Base-by-base conservation (phyloP, 2,113 vertebrate genomes). In the Ptilorrhoa leucosticta region DNA sequence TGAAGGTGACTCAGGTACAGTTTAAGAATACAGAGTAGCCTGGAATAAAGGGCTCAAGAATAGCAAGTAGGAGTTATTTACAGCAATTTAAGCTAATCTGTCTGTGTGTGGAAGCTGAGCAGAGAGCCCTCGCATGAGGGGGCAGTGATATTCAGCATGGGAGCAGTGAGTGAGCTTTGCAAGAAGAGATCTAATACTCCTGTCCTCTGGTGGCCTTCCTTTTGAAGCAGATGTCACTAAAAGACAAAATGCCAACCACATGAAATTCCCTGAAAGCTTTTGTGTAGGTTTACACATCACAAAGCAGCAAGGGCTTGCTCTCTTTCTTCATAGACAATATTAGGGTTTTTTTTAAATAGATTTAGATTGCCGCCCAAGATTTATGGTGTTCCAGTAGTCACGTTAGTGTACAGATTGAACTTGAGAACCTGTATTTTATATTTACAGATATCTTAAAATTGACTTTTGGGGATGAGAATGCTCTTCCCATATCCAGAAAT, bases 1-100 rank as follows among this genome's bases (percentile, higher is more conserved):
- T 61, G 85, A 94, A 94, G 83, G 95, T 96, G 94, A 94, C 94
- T 95, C 93, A 95, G 95, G 89, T 94, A 48, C 83, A 69, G 51
- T 95, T 86, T 53, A 92, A 90, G 85, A 95, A 94, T 78, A 84
- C 42, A 81, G 86, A 89, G 69, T 61, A 93, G 51, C 60, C 77
- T 93, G 80, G 83, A 95, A 91, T 93, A 84, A 94, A 95, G 72
- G 83, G 40, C 89, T 93, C 73, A 54, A 42, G 80, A 81, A 78
- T 45, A 94, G 80, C 88, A 89, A 92, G 87, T 13, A 42, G 83
- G 61, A 84, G 88, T 90, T 97, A 91, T 94, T 94, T 89, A 81
- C 94, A 95, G 86, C 76, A 91, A 65, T 96, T 93, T 79, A 81
- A 93, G 23, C 35, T 92, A 81, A 89, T 95, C 68, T 90, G 60